Evolutionary conservation across 2,888 invertebrate genomes (phyloP).

Genomic region (Rhabditoides inermis): DNA sequence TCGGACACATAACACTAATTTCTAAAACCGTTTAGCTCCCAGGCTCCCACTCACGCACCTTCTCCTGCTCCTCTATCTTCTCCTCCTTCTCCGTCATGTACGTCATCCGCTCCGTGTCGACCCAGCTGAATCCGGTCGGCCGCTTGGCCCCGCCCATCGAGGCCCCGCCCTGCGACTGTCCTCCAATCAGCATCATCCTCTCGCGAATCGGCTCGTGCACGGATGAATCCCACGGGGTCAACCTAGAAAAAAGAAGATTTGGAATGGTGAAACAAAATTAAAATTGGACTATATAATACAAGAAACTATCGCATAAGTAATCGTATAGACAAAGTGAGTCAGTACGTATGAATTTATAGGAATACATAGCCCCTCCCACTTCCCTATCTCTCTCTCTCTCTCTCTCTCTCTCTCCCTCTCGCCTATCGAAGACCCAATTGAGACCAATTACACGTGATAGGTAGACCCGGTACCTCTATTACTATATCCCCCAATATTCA

Average conservation of each 20-base stretch:
- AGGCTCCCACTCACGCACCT: background rate
- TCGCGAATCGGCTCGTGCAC: constrained; percentile 12
- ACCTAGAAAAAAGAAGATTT: constrained; percentile 9
- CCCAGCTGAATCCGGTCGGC: constrained; percentile 12
- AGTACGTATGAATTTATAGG: no score
- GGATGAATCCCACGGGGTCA: constrained; percentile 19
- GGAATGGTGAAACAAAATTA: background rate
- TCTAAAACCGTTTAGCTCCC: no score
- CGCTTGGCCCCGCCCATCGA: constrained; percentile 5
- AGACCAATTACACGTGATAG: no score
- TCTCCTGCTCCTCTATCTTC: constrained; percentile 1
- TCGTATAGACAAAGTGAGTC: no score
- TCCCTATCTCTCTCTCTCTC: no score
- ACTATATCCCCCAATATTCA: no score
- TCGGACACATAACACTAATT: no score
- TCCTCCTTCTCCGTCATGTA: constrained; percentile 6
- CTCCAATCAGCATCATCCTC: constrained; percentile 10
- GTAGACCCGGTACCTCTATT: no score
- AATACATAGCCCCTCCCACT: no score
- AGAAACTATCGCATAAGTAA: no score
- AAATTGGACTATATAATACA: background rate
- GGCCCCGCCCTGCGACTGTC: background rate
- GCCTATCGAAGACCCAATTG: no score
- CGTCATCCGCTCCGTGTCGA: constrained; percentile 11
- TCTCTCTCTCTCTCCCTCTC: no score